Evolutionary conservation across 2,888 invertebrate genomes (phyloP).

Genomic region (Coenonympha arcania): DNA sequence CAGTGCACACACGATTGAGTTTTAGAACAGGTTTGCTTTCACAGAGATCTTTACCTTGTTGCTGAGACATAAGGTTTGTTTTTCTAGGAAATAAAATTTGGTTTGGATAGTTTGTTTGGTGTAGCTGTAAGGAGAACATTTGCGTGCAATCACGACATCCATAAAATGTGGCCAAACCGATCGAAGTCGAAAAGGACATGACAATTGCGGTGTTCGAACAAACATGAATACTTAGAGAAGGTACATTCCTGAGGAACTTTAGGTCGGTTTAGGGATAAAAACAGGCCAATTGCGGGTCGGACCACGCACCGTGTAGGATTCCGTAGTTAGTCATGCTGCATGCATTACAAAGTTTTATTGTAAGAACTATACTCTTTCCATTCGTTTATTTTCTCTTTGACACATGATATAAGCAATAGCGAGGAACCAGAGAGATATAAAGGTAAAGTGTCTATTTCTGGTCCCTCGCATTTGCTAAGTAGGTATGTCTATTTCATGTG

Average conservation of each 20-base stretch:
- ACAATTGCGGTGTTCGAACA: constrained; percentile 41
- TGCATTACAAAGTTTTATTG: too few species aligned
- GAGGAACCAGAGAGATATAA: too few species aligned
- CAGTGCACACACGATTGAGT: not conserved
- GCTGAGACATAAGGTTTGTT: not conserved
- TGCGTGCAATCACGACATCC: constrained; percentile 46
- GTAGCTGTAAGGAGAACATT: constrained; percentile 27
- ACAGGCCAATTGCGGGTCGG: not conserved
- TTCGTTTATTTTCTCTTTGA: too few species aligned
- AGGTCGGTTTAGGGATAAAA: not conserved
- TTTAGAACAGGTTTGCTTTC: not conserved
- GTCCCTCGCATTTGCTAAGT: too few species aligned
- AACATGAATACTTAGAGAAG: constrained; percentile 23
- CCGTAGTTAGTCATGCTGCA: too few species aligned
- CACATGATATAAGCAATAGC: too few species aligned
- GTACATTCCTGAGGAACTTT: constrained; percentile 4
- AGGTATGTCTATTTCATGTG: too few species aligned
- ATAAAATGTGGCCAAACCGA: constrained; percentile 44
- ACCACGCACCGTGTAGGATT: not conserved
- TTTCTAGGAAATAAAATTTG: not conserved
- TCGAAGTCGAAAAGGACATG: constrained; percentile 41
- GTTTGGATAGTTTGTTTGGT: not conserved
- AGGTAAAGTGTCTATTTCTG: too few species aligned
- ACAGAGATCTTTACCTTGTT: not conserved
- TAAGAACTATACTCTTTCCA: too few species aligned